A percentile compares a stretch with the other conserved stretches of the same genome.
Conservation (phyloP, 2,797 vertebrate species). For the Galaxias olidus region DNA sequence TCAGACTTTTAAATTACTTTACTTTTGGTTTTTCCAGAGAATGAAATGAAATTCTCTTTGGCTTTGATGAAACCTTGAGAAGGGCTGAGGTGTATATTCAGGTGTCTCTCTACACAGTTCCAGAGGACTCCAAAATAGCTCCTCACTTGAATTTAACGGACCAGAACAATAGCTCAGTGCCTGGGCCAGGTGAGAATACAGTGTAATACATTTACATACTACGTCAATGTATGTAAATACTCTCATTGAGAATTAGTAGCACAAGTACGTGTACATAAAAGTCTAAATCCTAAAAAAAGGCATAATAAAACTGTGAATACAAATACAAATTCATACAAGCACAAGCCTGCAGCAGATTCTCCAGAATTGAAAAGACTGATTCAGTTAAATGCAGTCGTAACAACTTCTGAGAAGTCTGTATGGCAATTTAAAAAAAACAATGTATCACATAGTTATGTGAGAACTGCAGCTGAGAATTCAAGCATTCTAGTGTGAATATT, state of each 20-base stretch:
- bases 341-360: too few species aligned
- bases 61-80: slow-evolving; percentile 1
- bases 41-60: slow-evolving; percentile 1
- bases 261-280: too few species aligned
- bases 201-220: not conserved
- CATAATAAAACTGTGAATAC: too few species aligned
- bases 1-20: slow-evolving; percentile 11
- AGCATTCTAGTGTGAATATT: slow-evolving; percentile 36
- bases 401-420: too few species aligned
- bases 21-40: slow-evolving; percentile 7
- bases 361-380: too few species aligned
- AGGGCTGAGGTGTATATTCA: not conserved
- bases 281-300: too few species aligned
- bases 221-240: not conserved
- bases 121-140: not conserved
- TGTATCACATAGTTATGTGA: not conserved
- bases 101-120: not conserved
- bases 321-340: too few species aligned
- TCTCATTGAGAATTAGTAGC: too few species aligned
- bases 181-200: not conserved
- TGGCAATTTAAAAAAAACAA: not conserved
- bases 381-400: too few species aligned
- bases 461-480: slow-evolving; percentile 19
- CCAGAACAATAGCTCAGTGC: not conserved
- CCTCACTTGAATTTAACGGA: not conserved